Conservation (phyloP, 2,888 invertebrate genomes). For the Cephus runcator region DNA sequence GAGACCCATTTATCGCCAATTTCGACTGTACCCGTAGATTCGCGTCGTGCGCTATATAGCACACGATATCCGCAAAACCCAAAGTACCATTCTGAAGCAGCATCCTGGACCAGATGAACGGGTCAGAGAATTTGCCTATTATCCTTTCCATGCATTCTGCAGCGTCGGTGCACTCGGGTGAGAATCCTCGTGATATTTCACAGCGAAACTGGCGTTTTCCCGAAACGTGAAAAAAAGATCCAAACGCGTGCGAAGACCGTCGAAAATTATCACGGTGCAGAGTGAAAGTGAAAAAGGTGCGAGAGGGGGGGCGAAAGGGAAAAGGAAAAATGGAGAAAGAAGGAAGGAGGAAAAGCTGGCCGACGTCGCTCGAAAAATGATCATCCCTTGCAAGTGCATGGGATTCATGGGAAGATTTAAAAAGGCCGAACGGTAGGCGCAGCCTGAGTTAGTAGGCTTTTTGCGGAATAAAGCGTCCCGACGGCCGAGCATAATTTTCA, state of each 20-base stretch:
- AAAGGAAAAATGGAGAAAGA: neutral
- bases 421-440: slow-evolving; percentile 38
- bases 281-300: neutral
- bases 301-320: neutral
- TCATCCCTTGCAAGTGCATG: slow-evolving; percentile 21
- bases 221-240: neutral
- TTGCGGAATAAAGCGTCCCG: slow-evolving; percentile 36
- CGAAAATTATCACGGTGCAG: neutral
- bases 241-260: neutral
- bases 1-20: neutral
- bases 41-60: neutral
- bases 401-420: slow-evolving; percentile 40
- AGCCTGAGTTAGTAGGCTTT: slow-evolving; percentile 36
- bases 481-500: slow-evolving; percentile 30
- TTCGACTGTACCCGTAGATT: neutral
- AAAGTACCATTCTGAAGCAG: neutral
- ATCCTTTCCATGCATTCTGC: neutral
- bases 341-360: neutral
- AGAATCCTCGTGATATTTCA: neutral
- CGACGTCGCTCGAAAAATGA: neutral
- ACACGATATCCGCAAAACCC: neutral
- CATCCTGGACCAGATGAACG: neutral
- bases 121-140: neutral
- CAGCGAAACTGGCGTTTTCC: neutral
- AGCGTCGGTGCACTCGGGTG: neutral